phyloP scores from a whole-genome alignment of 2,113 vertebrate genomes.

The Baryphthengus martii region DNA sequence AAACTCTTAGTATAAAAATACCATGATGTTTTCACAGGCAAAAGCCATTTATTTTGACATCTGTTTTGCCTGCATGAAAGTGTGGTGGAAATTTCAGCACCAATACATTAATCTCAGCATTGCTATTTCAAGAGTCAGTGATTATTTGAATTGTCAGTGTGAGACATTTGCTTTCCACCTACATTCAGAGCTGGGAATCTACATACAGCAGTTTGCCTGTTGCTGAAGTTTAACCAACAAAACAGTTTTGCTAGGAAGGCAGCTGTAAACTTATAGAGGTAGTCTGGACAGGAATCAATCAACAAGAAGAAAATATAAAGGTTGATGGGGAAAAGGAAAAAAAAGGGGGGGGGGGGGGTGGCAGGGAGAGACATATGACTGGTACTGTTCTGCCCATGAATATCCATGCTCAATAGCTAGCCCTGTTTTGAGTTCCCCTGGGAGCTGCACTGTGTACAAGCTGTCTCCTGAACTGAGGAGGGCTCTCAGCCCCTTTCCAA shows the following conservation, averaged over 20 bases:
- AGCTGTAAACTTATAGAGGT: neutral
- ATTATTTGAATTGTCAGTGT: neutral
- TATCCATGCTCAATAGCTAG: neutral
- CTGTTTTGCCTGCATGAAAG: neutral
- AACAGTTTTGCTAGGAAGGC: neutral
- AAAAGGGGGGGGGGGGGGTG: neutral
- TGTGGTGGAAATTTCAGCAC: neutral
- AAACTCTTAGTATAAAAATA: neutral
- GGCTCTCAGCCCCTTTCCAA: neutral
- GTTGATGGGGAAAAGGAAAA: neutral
- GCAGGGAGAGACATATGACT: neutral
- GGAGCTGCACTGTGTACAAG: neutral
- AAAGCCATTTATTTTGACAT: neutral
- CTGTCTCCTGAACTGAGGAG: neutral
- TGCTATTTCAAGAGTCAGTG: neutral
- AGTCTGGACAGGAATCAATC: neutral
- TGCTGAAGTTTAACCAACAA: neutral
- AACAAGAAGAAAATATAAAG: neutral
- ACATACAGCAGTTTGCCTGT: neutral
- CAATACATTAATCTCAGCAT: neutral
- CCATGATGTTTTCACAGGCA: neutral
- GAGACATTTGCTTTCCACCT: neutral
- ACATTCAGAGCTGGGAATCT: neutral
- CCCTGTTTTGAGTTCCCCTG: neutral
- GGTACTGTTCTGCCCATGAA: neutral